A percentile compares a stretch with the other conserved stretches of the same genome.
phyloP scores from a whole-genome alignment of 1,140 invertebrate genomes.

The Globodera rostochiensis region DNA sequence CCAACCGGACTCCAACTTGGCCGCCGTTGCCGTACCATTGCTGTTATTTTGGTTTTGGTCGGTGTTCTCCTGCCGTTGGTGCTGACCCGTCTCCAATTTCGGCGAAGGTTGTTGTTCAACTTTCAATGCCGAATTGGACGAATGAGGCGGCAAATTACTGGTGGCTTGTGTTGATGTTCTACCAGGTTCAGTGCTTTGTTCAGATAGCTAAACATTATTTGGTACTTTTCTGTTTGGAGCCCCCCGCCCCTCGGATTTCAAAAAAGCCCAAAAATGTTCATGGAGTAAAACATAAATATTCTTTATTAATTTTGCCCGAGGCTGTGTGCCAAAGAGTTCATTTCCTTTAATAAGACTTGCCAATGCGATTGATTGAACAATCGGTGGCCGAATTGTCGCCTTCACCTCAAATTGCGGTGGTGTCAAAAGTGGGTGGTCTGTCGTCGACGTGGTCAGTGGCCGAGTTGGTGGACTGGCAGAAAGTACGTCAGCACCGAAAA shows the following conservation, averaged over 20 bases:
- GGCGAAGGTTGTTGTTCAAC: too few relatives aligned
- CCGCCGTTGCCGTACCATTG: not conserved
- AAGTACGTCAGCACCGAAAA: not conserved
- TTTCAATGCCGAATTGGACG: too few relatives aligned
- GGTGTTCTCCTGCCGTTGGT: not conserved
- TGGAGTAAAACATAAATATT: not conserved
- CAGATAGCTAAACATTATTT: not conserved
- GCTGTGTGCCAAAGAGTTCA: not conserved
- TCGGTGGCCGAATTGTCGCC: not conserved
- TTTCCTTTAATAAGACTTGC: not conserved
- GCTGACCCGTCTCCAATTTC: constrained; percentile 1
- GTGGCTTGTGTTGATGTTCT: not conserved
- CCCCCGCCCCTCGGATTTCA: not conserved
- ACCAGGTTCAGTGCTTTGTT: not conserved
- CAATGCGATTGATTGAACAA: constrained; percentile 5
- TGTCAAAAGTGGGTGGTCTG: not conserved
- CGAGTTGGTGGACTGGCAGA: not conserved
- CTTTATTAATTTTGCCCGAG: not conserved
- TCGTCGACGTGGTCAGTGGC: not conserved
- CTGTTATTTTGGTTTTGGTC: constrained; percentile 5
- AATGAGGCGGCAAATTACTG: not conserved
- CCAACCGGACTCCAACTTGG: constrained; percentile 8
- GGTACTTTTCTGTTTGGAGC: not conserved
- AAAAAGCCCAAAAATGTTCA: not conserved
- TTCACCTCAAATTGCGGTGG: not conserved